Base-by-base conservation (phyloP, 2,888 invertebrate species). In the Epirrhoe alternata region DNA sequence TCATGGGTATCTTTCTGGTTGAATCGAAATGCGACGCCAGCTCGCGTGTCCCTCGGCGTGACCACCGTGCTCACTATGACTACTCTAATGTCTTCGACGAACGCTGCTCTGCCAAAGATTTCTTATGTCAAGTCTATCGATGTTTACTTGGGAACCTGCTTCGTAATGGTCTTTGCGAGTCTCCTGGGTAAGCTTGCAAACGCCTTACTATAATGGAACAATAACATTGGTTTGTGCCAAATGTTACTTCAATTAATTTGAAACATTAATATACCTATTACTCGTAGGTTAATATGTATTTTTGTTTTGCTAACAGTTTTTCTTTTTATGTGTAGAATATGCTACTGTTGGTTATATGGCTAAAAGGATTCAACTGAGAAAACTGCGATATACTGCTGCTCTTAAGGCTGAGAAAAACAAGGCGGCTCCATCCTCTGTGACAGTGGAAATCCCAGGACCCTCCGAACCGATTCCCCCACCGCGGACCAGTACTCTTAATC, bases 151-250 rank as follows among this genome's bases (percentile, higher is more conserved):
- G 98, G 98, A 86, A 98, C 98, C 86, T 98, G 98, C 94, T 99
- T 99, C 97, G 97, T 99, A 87, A 99, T 99, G 98, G 99, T 99
- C 89, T 99, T 99, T 95, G 98, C 98, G 81, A 98, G 98, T 90
- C 95, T 99, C 86, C 94, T 99, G 94, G 98, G 98, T 97, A 69
- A 68, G 56, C 38, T 50, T 10, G 24, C 38, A 42, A 42, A 12
- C 12, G 38, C 12, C 38, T 42, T 42, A 0, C 2, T 12, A 12
- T 12, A 42, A 42, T 42, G 12, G 12, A 10, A 38, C 38, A 10
- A 33, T 42, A 12, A 12, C 12, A 12, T 12, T 42, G 24, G 24
- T 24, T 24, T 2, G 24, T 24, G 24, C 24, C 38, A 42, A 42
- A 42, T 12, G 5, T 42, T 42, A 42, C 38, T 12, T 42, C 12